Percentiles rank a stretch among this genome's conserved stretches.
These are phyloP conservation scores for Dioctria linearis DNA, from an alignment of 2,888 invertebrate genomes.

Conservation along the genomic window DNA sequence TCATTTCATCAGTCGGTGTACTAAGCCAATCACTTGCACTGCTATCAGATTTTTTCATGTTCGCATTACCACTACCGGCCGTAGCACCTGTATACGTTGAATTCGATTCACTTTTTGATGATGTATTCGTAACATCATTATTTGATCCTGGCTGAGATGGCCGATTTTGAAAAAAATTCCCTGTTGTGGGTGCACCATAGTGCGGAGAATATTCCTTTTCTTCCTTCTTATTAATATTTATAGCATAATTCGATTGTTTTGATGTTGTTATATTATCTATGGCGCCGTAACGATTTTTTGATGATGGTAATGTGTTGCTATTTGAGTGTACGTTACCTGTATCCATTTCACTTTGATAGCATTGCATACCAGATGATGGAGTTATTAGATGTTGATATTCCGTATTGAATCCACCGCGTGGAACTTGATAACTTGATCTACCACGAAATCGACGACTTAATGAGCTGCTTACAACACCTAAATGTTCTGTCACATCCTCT, in stretches of 20 bases:
- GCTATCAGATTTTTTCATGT: constrained; percentile 63
- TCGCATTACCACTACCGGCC: constrained; percentile 47
- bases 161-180: constrained; percentile 60
- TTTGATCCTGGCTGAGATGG: constrained; percentile 52
- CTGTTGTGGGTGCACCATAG: constrained; percentile 61
- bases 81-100: constrained; percentile 59
- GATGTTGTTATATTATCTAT: constrained; percentile 63
- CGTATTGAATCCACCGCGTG: constrained; percentile 79
- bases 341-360: constrained; percentile 60
- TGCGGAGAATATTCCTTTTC: constrained; percentile 62
- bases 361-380: constrained; percentile 60
- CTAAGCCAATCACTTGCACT: constrained; percentile 63
- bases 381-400: constrained; percentile 69
- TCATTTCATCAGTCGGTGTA: constrained; percentile 63
- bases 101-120: constrained; percentile 61
- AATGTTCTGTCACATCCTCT: constrained; percentile 92
- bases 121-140: constrained; percentile 57
- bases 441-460: constrained; percentile 84
- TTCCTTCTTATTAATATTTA: constrained; percentile 61
- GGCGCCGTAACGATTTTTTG: constrained; percentile 66
- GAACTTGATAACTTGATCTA: constrained; percentile 82
- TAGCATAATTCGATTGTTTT: constrained; percentile 56
- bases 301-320: constrained; percentile 60
- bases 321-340: constrained; percentile 63
- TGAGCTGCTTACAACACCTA: constrained; percentile 89